Evolutionary conservation across 2,113 vertebrate species (phyloP).

Genomic region (Vireo altiloquus): DNA sequence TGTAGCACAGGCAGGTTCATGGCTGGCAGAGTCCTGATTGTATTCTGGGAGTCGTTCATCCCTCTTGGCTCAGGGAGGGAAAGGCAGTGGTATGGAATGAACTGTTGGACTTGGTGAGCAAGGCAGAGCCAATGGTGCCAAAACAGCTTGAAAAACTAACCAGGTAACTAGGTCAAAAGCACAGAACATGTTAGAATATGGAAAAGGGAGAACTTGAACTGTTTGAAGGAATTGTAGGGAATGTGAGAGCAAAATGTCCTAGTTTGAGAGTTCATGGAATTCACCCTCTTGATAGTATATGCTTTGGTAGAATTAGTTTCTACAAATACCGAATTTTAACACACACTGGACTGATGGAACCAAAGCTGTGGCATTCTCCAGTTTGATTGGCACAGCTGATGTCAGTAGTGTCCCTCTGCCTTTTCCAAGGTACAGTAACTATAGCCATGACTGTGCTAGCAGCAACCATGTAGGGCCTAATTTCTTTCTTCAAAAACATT

Average conservation of each 20-base stretch:
- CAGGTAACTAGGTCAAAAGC: neutral
- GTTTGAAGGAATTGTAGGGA: neutral
- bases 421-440: neutral
- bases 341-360: neutral
- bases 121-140: neutral
- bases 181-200: neutral
- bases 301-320: neutral
- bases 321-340: neutral
- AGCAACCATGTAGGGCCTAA: neutral
- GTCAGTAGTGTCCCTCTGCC: neutral
- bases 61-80: neutral
- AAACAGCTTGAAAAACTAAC: neutral
- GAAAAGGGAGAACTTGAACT: neutral
- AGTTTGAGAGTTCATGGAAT: neutral
- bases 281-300: neutral
- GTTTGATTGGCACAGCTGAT: neutral
- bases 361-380: neutral
- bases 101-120: neutral
- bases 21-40: neutral
- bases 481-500: neutral
- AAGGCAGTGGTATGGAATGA: neutral
- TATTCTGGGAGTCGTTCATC: neutral
- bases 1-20: neutral
- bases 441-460: neutral
- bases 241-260: neutral